These are phyloP conservation scores for Paraescarpia echinospica DNA, from an alignment of 1,140 invertebrate genomes.

Conservation along the genomic window DNA sequence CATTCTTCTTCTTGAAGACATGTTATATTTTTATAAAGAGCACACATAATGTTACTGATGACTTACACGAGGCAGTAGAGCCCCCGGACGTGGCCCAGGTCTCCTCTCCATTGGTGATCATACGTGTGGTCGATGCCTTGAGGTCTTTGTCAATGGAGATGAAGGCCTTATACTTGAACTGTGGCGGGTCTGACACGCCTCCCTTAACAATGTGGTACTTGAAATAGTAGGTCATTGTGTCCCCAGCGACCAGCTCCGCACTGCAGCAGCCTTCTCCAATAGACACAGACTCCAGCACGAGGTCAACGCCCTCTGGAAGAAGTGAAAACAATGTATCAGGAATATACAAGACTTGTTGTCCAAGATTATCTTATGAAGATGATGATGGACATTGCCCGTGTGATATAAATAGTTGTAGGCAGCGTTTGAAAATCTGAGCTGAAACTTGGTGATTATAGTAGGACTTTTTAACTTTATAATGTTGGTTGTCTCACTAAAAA, in stretches of 20 bases:
- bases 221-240: background rate
- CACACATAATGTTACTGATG: background rate
- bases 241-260: background rate
- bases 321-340: background rate
- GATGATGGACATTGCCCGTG: background rate
- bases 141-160: background rate
- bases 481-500: no score
- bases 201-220: background rate
- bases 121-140: background rate
- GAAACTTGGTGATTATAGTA: no score
- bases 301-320: background rate
- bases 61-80: background rate
- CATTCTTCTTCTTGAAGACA: no score
- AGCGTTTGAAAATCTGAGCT: no score
- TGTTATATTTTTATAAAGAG: no score
- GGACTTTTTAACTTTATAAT: no score
- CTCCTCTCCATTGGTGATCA: background rate
- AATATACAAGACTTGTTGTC: background rate
- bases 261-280: background rate
- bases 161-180: background rate
- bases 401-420: no score
- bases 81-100: background rate
- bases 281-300: background rate
- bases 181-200: background rate
- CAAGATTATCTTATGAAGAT: background rate